Evolutionary conservation across 64 coral and sea anemone genomes (phyloP), one percentile per base, ranked within the genome.

Genomic region (Acropora yongei): DNA sequence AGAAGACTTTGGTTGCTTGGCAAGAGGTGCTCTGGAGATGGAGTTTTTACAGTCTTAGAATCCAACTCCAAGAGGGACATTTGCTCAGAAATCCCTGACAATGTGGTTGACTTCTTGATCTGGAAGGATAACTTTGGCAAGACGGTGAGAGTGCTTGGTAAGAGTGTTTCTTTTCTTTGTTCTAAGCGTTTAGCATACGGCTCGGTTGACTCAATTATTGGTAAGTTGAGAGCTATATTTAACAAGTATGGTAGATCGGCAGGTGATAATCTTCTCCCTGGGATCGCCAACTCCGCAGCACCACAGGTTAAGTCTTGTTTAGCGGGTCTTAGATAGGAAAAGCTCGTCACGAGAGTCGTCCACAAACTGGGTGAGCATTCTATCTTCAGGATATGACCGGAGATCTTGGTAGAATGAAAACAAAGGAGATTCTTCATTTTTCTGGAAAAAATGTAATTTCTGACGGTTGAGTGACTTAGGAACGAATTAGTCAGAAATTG

Each of bases 221-320:
- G 66, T 3, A 68, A 68, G 17, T 68, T 68, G 17, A 68, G 66
- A 68, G 66, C 66, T 0, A 8, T 68, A 8, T 68, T 68, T 19
- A 19, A 8, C 18, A 16, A 68, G 12, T 6, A 8, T 8, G 66
- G 18, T 14, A 68, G 66, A 68, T 68, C 3, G 3, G 3, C 17
- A 3, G 66, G 1, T 68, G 12, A 68, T 19, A 14, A 8, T 13
- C 12, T 68, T 68, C 17, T 68, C 11, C 66, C 66, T 16, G 18
- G 66, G 6, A 1, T 14, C 3, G 66, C 10, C 10, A 68, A 68
- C 17, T 16, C 66, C 12, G 66, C 66, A 16, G 66, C 66, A 16
- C 40, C 17, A 0, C 16, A 8, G 68, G 90, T 86, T 40, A 92
- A 92, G 63, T 49, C n/a, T 1, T 86, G 76, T 61, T 92, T 92